Evolutionary conservation across 2,113 vertebrate genomes (phyloP).

Genomic region (Syrmaticus mikado): DNA sequence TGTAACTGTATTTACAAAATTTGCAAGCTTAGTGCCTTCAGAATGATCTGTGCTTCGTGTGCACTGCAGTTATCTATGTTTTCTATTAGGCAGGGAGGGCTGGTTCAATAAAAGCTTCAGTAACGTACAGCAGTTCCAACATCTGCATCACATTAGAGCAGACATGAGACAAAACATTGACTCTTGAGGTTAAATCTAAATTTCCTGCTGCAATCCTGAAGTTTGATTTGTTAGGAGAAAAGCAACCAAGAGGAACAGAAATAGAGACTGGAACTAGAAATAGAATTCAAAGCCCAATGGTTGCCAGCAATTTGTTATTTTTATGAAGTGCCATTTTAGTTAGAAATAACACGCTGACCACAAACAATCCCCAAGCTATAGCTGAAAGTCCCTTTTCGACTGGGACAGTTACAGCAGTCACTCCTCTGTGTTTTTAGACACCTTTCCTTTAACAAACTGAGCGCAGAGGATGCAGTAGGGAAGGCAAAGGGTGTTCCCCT

Average conservation of each 20-base stretch:
- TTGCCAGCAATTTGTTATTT: conserved; percentile 72
- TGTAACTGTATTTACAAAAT: conserved; percentile 41
- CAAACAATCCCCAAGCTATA: conserved; percentile 38
- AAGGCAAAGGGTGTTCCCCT: conserved; percentile 51
- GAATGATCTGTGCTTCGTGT: conserved; percentile 68
- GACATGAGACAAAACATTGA: conserved; percentile 84
- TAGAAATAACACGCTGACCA: conserved; percentile 63
- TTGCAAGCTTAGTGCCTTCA: conserved; percentile 52
- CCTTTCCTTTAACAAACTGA: not conserved
- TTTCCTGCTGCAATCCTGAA: conserved; percentile 80
- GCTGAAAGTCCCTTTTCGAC: conserved; percentile 19
- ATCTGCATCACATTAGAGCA: conserved; percentile 82
- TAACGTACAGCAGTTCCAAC: conserved; percentile 76
- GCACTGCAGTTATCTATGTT: conserved; percentile 66
- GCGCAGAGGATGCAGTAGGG: conserved; percentile 7
- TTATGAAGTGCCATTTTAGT: conserved; percentile 66
- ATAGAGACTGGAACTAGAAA: conserved; percentile 63
- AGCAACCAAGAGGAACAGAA: conserved; percentile 69
- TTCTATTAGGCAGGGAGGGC: conserved; percentile 76
- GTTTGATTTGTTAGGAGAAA: conserved; percentile 77
- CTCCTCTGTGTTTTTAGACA: not conserved
- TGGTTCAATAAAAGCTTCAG: conserved; percentile 75
- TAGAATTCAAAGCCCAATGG: conserved; percentile 65
- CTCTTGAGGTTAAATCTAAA: conserved; percentile 84
- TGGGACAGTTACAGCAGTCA: not conserved